Percentiles rank a stretch among this genome's conserved stretches.
phyloP scores from a whole-genome alignment of 2,888 invertebrate genomes.

The Drosophila robusta region DNA sequence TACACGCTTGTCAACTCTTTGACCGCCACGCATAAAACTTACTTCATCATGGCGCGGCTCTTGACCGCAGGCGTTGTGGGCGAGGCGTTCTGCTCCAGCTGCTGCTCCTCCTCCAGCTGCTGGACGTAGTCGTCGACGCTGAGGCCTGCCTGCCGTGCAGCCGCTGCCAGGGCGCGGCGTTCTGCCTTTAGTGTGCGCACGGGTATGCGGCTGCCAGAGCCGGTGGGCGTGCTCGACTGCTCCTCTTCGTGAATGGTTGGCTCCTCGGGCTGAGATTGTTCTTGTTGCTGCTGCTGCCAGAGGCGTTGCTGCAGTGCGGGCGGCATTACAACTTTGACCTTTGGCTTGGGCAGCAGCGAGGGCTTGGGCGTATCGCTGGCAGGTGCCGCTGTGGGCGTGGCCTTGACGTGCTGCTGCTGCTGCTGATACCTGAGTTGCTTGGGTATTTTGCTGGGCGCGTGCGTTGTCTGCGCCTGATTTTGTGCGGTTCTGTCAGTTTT shows the following conservation, averaged over 20 bases:
- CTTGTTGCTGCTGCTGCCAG: slow-evolving; percentile 54
- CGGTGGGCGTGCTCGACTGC: slow-evolving; percentile 45
- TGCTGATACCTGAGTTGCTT: slow-evolving; percentile 54
- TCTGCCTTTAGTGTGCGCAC: slow-evolving; percentile 84
- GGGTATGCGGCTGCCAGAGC: slow-evolving; percentile 83
- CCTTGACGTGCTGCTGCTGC: slow-evolving; percentile 48
- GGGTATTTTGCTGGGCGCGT: slow-evolving; percentile 72
- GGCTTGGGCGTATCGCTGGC: slow-evolving; percentile 75
- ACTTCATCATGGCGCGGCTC: slow-evolving; percentile 80
- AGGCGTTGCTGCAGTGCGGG: slow-evolving; percentile 79
- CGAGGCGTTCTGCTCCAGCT: slow-evolving; percentile 24
- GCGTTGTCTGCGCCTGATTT: slow-evolving; percentile 55
- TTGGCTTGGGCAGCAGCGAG: slow-evolving; percentile 84
- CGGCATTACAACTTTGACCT: slow-evolving; percentile 83
- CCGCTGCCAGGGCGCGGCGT: slow-evolving; percentile 78
- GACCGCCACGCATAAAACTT: slow-evolving; percentile 70
- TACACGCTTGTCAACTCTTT: slow-evolving; percentile 60
- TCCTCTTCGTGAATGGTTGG: slow-evolving; percentile 60
- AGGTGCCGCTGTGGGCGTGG: slow-evolving; percentile 45
- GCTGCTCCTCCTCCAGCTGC: slow-evolving; percentile 46
- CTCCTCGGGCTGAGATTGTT: slow-evolving; percentile 50
- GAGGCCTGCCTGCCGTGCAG: slow-evolving; percentile 69
- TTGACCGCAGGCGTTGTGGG: slow-evolving; percentile 57
- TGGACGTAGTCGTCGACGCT: slow-evolving; percentile 61
- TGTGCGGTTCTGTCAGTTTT: slow-evolving; percentile 73